Percentiles rank a stretch among this genome's conserved stretches.
These are phyloP conservation scores for Remorina albescens DNA, from an alignment of 2,797 vertebrate genomes.

Conservation along the genomic window DNA sequence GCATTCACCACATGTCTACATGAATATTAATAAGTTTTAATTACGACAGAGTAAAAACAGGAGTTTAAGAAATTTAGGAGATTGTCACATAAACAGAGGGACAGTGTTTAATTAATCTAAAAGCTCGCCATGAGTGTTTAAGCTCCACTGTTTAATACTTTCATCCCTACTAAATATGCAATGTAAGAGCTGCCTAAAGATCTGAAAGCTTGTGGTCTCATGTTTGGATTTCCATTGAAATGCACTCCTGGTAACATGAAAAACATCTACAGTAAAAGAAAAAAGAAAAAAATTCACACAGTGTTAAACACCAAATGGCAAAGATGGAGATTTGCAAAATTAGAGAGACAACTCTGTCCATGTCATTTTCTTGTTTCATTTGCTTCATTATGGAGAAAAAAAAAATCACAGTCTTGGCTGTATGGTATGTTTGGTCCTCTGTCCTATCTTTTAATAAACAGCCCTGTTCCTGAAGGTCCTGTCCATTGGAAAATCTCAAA, in stretches of 20 bases:
- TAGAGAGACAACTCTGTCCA: background rate
- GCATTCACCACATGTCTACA: slow-evolving; percentile 17
- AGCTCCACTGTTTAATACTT: slow-evolving; percentile 60
- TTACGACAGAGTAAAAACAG: slow-evolving; percentile 30
- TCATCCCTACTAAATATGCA: slow-evolving; percentile 59
- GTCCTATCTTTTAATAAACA: slow-evolving; percentile 20
- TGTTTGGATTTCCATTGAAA: slow-evolving; percentile 32
- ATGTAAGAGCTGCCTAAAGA: slow-evolving; percentile 30
- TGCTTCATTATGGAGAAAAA: background rate
- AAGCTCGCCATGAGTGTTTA: slow-evolving; percentile 49
- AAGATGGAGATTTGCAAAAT: too few relatives aligned
- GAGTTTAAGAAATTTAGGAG: slow-evolving; percentile 38
- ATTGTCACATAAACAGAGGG: slow-evolving; percentile 38
- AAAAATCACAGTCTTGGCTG: slow-evolving; percentile 21
- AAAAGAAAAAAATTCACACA: too few relatives aligned
- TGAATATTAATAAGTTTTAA: slow-evolving; percentile 32
- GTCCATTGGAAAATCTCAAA: slow-evolving; percentile 19
- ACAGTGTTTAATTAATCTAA: slow-evolving; percentile 46
- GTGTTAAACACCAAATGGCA: too few relatives aligned
- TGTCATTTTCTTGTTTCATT: background rate
- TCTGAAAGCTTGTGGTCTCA: slow-evolving; percentile 18
- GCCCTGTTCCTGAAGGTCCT: slow-evolving; percentile 14
- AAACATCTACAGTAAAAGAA: slow-evolving; percentile 15
- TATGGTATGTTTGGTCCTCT: background rate
- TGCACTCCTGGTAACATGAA: slow-evolving; percentile 23